Base-by-base conservation (phyloP, 2,888 invertebrate species). In the Pasiphila rectangulata region DNA sequence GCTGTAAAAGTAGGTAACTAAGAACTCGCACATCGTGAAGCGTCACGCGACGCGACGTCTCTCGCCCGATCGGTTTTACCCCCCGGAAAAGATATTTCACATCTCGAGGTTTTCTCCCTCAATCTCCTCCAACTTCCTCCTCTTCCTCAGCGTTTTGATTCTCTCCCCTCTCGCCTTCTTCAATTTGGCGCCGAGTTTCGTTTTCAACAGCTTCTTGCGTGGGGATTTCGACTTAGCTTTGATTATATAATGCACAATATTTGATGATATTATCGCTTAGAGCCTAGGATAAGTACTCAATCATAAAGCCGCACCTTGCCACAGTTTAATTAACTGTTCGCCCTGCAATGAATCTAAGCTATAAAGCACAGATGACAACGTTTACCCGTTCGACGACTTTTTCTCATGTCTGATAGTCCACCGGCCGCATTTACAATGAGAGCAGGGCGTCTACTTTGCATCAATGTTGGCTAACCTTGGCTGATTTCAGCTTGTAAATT, bases 341-440 rank as follows among this genome's bases (percentile, higher is more conserved):
- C n/a, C 49, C 30, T 30, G 41, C 38, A 19, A 41, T 35, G 25
- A 46, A 46, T 54, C 44, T 25, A 13, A 37, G 32, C 40, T 48
- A 48, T 53, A 50, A 47, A 48, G 39, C 46, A 44, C 30, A 48
- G 46, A 52, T 51, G 51, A 46, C 52, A 51, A 30, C 39, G 61
- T 48, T 58, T 59, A 61, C 64, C 63, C 47, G 63, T 60, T 39
- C 38, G 50, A 59, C 75, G 35, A 69, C 70, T 79, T 82, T 81
- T 77, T 77, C 61, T 48, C 6, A 15, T 1, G 43, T 63, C 56
- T 44, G 44, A 51, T 54, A 55, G 38, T 43, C 67, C 70, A 44
- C 56, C 59, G 34, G 36, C 40, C 29, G 6, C 40, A 59, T 57
- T 68, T 65, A 55, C 65, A 19, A n/a, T 21, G 17, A 25, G 38